Evolutionary conservation across 2,888 invertebrate species (phyloP), one percentile per base, ranked within the genome.

Genomic region (Chorisops tibialis): DNA sequence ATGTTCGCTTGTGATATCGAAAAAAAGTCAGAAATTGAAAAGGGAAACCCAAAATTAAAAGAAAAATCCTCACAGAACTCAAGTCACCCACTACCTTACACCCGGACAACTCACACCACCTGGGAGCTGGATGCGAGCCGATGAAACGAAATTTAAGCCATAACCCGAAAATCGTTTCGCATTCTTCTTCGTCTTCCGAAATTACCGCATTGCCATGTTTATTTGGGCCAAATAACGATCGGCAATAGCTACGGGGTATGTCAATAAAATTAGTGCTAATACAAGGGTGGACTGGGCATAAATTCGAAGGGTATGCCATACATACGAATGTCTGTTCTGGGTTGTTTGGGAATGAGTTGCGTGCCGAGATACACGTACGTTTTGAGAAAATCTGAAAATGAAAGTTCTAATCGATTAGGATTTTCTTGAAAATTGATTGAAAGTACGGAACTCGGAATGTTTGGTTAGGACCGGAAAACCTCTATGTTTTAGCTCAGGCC

Each of bases 401-500:
- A n/a, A n/a, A 52, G 39, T 41, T 22, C 54, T 39, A 54, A 54
- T 54, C 54, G 41, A 54, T 41, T 38, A 50, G 54, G 54, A 54
- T 54, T 54, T 54, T 39, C 41, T 41, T 30, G 50, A 30, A 50
- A 50, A 50, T 50, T 54, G 54, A 54, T 54, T 54, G 54, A 54
- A 54, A 41, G 54, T 54, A 54, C 41, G 54, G 54, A 41, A 18
- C 39, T 54, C n/a, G n/a, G n/a, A 41, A 22, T 54, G 54, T 54
- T 54, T 54, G 54, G 39, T 41, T 54, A 54, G 54, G 54, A 54
- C 54, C 54, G 41, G 54, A 54, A 52, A 54, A 54, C 24, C 54
- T 41, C 41, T 24, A 41, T 54, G n/a, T n/a, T n/a, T 24, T 39
- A 41, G 41, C n/a, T 54, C 41, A 54, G 39, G 14, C 51, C 37